Base-by-base conservation (phyloP, 1,140 invertebrate genomes). In the Helicoverpa zea region DNA sequence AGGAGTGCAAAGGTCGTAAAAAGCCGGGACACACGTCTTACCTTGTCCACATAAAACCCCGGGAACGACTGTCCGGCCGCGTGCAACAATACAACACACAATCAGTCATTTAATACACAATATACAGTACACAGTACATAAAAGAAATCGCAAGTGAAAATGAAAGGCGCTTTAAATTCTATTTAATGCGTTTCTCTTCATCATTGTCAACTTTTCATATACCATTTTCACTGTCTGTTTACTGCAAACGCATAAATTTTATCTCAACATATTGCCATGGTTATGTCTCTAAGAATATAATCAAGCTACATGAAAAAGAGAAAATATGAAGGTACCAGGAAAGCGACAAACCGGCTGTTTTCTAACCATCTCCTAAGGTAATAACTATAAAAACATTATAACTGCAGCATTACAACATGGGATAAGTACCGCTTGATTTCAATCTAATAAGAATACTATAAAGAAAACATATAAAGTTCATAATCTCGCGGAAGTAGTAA, bases 41-140 rank as follows among this genome's bases (percentile, higher is more conserved):
- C 93, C 93, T 94, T 93, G 64, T 93, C 93, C 86, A 93, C 84
- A 88, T 94, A 94, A 88, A 94, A 94, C 85, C 93, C 93, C 56
- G 92, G 93, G 81, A 94, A 94, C 16, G 92, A 92, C 93, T 94
- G 89, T 86, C 76, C 82, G 83, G 75, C 81, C 59, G 92, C 93
- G 88, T 94, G 92, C 70, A 94, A 94, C 87, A 92, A 92, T 75
- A 92, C 79, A 88, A 90, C 54, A 30, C 52, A 68, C 13, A 79
- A 58, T 70, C 51, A 79, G 16, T 63, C 52, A 75, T 75, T 75
- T 61, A 75, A 61, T 75, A 61, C 29, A 79, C 51, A 76, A 29
- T 30, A 64, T 51, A 47, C 59, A 74, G n/a, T 59, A 52, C 29
- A 63, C 56, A 66, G 43, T 66, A 66, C 10, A 49, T 68, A 68